phyloP scores from a whole-genome alignment of 2,888 invertebrate species.

The Sipha maydis region DNA sequence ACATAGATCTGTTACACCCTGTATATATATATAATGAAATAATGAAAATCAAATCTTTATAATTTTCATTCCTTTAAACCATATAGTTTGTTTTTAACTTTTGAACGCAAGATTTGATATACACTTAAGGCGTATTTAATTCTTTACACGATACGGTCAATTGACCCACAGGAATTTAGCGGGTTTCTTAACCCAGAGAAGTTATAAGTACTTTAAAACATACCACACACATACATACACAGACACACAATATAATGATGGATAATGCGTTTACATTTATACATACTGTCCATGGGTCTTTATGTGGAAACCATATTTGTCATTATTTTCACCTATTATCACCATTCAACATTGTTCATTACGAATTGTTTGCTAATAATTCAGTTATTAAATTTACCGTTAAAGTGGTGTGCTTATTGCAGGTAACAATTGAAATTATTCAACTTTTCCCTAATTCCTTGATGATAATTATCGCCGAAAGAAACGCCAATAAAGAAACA shows the following conservation, averaged over 20 bases:
- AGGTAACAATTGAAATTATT: not conserved
- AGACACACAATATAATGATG: not conserved
- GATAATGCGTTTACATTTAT: not conserved
- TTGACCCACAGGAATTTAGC: slow-evolving; percentile 32
- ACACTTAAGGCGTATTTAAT: not conserved
- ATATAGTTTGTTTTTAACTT: not conserved
- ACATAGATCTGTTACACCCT: too few relatives aligned
- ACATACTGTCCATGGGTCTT: not conserved
- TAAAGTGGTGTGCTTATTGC: not conserved
- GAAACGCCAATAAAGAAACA: not conserved
- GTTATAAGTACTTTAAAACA: not conserved
- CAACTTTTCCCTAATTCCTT: not conserved
- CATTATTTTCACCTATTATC: not conserved
- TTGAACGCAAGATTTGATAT: not conserved
- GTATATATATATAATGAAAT: too few relatives aligned
- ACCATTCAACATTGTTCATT: not conserved
- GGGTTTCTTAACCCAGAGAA: slow-evolving; percentile 4
- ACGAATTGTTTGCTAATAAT: slow-evolving; percentile 12
- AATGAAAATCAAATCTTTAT: not conserved
- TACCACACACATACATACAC: too few relatives aligned
- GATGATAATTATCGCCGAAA: not conserved
- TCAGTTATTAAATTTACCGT: slow-evolving; percentile 23
- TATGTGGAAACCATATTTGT: slow-evolving; percentile 2
- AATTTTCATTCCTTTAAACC: not conserved
- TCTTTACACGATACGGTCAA: slow-evolving; percentile 46